A percentile compares a stretch with the other conserved stretches of the same genome.
Conservation (phyloP, 2,113 vertebrate species). For the Pitta sordida region DNA sequence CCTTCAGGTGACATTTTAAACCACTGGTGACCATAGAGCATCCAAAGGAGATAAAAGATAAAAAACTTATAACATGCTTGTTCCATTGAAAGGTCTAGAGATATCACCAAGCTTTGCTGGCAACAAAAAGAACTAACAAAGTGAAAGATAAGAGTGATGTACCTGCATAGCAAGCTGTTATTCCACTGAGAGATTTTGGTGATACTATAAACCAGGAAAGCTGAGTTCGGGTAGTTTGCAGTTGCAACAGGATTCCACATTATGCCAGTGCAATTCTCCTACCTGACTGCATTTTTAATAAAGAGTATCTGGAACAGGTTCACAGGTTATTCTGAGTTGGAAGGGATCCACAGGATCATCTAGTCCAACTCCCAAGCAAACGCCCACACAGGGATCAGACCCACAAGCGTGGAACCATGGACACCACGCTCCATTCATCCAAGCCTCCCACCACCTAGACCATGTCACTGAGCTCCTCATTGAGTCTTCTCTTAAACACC, state of each 20-base stretch:
- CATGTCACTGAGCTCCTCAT: too few species aligned
- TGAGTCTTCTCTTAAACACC: too few species aligned
- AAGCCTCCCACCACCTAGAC: too few species aligned
- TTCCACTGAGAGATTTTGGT: constrained; percentile 19
- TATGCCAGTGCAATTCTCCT: background rate
- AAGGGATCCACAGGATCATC: too few species aligned
- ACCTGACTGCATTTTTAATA: background rate
- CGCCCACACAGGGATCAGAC: too few species aligned
- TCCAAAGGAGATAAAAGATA: constrained; percentile 73
- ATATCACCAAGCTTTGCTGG: constrained; percentile 35
- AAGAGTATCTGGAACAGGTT: background rate
- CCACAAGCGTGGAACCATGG: too few species aligned
- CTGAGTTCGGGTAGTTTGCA: background rate
- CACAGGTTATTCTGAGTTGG: too few species aligned
- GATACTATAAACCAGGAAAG: constrained; percentile 33
- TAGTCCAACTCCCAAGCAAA: too few species aligned
- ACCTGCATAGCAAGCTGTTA: constrained; percentile 44
- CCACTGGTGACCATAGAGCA: constrained; percentile 49
- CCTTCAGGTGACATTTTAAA: constrained; percentile 65
- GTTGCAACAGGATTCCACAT: background rate
- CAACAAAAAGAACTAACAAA: constrained; percentile 53
- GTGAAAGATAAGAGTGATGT: constrained; percentile 63
- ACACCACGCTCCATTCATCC: too few species aligned
- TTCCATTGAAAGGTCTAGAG: constrained; percentile 47
- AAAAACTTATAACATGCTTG: constrained; percentile 71